Percentiles rank a stretch among this genome's conserved stretches.
phyloP scores from a whole-genome alignment of 2,888 invertebrate genomes.

The Asteroscopus sphinx region DNA sequence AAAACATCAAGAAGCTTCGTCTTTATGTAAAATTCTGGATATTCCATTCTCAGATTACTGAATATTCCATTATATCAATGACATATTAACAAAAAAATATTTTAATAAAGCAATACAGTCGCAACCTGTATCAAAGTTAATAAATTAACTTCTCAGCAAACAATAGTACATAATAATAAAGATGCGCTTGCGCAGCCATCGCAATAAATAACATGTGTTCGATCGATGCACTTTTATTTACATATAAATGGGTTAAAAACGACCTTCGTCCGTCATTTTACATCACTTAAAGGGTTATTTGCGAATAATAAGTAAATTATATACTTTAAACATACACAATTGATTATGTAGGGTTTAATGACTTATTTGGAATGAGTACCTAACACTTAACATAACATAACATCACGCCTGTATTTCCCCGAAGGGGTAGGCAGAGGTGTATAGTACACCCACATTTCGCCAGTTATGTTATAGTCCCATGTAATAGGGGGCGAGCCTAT shows the following conservation, averaged over 20 bases:
- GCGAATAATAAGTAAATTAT: constrained; percentile 44
- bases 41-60: not conserved
- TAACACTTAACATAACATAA: no score
- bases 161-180: constrained; percentile 59
- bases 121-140: constrained; percentile 34
- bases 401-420: no score
- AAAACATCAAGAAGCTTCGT: no score
- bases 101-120: constrained; percentile 16
- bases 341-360: constrained; percentile 34
- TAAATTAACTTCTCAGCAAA: constrained; percentile 50
- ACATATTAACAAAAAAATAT: constrained; percentile 14
- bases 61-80: not conserved
- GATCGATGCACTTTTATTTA: constrained; percentile 73
- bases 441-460: no score
- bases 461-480: no score
- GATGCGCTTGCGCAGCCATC: constrained; percentile 57
- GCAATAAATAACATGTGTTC: constrained; percentile 67
- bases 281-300: constrained; percentile 47
- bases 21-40: not conserved
- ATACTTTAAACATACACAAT: constrained; percentile 39
- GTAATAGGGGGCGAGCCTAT: no score
- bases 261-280: constrained; percentile 59
- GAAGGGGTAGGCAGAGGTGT: no score
- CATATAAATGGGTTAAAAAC: constrained; percentile 74
- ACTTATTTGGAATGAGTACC: no score